Evolutionary conservation across 2,888 invertebrate species (phyloP).

Genomic region (Pycnomerus fuliginosus): DNA sequence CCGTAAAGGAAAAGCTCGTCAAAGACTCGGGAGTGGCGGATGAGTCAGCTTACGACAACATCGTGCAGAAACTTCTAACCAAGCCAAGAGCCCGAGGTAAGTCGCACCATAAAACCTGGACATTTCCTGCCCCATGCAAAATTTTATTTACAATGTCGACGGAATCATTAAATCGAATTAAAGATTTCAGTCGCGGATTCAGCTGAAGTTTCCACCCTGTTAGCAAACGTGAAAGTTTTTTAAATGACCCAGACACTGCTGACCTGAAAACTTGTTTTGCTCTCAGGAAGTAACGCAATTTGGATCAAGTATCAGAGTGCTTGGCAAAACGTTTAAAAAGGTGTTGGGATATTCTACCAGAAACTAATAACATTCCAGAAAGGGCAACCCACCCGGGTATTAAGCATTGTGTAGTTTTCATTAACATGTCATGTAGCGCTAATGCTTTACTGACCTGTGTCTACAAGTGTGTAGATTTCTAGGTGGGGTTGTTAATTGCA

Average conservation of each 20-base stretch:
- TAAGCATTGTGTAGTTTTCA: too few species aligned
- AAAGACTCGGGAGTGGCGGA: slow-evolving; percentile 95
- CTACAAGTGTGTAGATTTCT: too few species aligned
- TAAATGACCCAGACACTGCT: slow-evolving; percentile 6
- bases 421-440: too few species aligned
- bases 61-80: slow-evolving; percentile 80
- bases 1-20: slow-evolving; percentile 89
- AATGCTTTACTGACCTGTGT: too few species aligned
- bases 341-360: slow-evolving; percentile 2
- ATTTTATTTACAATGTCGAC: not conserved
- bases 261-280: slow-evolving; percentile 4
- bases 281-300: slow-evolving; percentile 1
- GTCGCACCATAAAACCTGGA: too few species aligned
- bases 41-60: slow-evolving; percentile 83
- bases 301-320: too few species aligned
- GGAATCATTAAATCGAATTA: not conserved
- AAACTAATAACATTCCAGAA: too few species aligned
- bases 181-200: too few species aligned
- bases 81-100: slow-evolving; percentile 88
- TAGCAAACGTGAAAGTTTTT: slow-evolving; percentile 7
- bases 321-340: too few species aligned
- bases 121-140: too few species aligned
- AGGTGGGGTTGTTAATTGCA: too few species aligned
- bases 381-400: too few species aligned
- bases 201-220: slow-evolving; percentile 7